Evolutionary conservation across 2,888 invertebrate genomes (phyloP).

Genomic region (Beris morrisii): DNA sequence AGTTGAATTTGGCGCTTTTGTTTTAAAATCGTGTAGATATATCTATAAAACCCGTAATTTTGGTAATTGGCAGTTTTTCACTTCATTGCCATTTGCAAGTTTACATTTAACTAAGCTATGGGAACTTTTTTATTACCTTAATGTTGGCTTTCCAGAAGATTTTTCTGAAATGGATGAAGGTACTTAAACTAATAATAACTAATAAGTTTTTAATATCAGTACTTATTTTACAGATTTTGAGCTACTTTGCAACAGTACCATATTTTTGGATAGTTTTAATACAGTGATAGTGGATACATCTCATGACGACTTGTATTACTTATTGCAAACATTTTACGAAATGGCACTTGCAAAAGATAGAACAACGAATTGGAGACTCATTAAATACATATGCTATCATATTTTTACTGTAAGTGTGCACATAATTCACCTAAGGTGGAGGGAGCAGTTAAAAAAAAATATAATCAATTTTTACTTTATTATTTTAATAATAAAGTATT

Average conservation of each 20-base stretch:
- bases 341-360: slow-evolving; percentile 69
- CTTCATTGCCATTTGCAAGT: slow-evolving; percentile 69
- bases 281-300: slow-evolving; percentile 66
- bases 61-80: slow-evolving; percentile 81
- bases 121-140: slow-evolving; percentile 67
- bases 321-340: slow-evolving; percentile 76
- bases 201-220: too few relatives aligned
- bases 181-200: too few relatives aligned
- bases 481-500: too few relatives aligned
- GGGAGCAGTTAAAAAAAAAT: too few relatives aligned
- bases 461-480: too few relatives aligned
- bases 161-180: too few relatives aligned
- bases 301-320: slow-evolving; percentile 74
- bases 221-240: slow-evolving; percentile 55
- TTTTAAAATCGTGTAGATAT: slow-evolving; percentile 68
- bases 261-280: slow-evolving; percentile 62
- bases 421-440: neutral
- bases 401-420: slow-evolving; percentile 65
- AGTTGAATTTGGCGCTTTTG: slow-evolving; percentile 75
- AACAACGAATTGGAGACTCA: slow-evolving; percentile 64
- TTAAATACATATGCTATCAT: slow-evolving; percentile 67
- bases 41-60: slow-evolving; percentile 72
- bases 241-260: slow-evolving; percentile 55
- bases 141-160: slow-evolving; percentile 58
- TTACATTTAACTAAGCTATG: slow-evolving; percentile 64